These are phyloP conservation scores for Hydriomena furcata DNA, from an alignment of 2,888 invertebrate species.

Conservation along the genomic window DNA sequence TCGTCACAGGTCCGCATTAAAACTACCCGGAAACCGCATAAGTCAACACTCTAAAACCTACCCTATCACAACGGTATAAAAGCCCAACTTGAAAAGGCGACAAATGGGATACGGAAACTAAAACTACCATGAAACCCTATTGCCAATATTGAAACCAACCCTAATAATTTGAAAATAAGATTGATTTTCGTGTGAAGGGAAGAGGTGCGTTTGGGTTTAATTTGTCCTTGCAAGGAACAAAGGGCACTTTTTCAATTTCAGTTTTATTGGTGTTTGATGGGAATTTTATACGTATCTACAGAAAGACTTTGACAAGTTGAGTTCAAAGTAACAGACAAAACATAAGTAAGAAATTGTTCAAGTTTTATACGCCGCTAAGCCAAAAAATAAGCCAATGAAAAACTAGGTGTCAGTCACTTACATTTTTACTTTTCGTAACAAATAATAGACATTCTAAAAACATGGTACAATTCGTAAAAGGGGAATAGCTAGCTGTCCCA, in stretches of 20 bases:
- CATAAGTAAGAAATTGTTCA: too few relatives aligned
- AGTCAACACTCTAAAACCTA: background rate
- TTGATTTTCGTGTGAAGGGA: conserved; percentile 1
- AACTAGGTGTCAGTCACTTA: too few relatives aligned
- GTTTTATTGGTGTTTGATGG: conserved; percentile 24
- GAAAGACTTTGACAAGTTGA: too few relatives aligned
- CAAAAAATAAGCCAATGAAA: too few relatives aligned
- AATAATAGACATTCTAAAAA: too few relatives aligned
- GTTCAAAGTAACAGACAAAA: too few relatives aligned
- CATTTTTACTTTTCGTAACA: too few relatives aligned
- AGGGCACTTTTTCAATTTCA: conserved; percentile 23
- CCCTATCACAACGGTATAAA: conserved; percentile 4
- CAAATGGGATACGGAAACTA: background rate
- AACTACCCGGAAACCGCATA: conserved; percentile 16
- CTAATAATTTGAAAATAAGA: background rate
- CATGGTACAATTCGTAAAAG: too few relatives aligned
- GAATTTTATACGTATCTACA: conserved; percentile 9
- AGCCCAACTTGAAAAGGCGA: background rate
- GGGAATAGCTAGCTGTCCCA: too few relatives aligned
- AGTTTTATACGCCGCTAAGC: too few relatives aligned
- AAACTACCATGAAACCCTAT: conserved; percentile 6
- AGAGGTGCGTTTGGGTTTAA: conserved; percentile 11
- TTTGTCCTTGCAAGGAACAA: conserved; percentile 21
- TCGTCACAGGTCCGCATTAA: conserved; percentile 30
- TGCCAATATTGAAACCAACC: background rate